Percentiles rank a stretch among this genome's conserved stretches.
Evolutionary conservation across 2,113 vertebrate genomes (phyloP).

Genomic region (Equus quagga): DNA sequence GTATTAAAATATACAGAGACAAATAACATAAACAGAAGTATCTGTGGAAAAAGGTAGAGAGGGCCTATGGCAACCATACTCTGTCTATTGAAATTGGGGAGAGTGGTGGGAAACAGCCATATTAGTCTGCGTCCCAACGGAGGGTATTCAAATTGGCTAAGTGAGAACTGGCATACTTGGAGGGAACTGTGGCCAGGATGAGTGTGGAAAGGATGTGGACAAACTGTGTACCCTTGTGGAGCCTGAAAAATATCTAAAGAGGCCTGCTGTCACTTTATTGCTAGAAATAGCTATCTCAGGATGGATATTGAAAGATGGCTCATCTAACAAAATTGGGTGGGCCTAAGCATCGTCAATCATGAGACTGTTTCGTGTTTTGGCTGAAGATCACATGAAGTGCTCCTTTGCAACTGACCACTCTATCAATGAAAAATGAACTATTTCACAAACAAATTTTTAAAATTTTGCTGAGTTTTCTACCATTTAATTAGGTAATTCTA

Average conservation of each 20-base stretch:
- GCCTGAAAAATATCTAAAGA: background rate
- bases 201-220: background rate
- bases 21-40: background rate
- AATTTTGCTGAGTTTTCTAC: background rate
- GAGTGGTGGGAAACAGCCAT: background rate
- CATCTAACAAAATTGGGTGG: background rate
- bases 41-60: background rate
- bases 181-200: background rate
- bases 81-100: background rate
- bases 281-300: background rate
- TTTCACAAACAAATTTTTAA: background rate
- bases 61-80: background rate
- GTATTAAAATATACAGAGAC: background rate
- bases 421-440: background rate
- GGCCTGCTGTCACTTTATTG: background rate
- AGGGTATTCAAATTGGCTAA: background rate
- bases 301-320: background rate
- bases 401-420: background rate
- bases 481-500: background rate
- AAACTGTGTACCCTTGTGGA: background rate
- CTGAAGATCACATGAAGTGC: background rate
- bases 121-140: background rate
- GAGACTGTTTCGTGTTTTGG: background rate
- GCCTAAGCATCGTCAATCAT: background rate
- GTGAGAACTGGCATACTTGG: background rate